Conservation (phyloP, 2,113 vertebrate species). For the Pseudorectes ferrugineus region DNA sequence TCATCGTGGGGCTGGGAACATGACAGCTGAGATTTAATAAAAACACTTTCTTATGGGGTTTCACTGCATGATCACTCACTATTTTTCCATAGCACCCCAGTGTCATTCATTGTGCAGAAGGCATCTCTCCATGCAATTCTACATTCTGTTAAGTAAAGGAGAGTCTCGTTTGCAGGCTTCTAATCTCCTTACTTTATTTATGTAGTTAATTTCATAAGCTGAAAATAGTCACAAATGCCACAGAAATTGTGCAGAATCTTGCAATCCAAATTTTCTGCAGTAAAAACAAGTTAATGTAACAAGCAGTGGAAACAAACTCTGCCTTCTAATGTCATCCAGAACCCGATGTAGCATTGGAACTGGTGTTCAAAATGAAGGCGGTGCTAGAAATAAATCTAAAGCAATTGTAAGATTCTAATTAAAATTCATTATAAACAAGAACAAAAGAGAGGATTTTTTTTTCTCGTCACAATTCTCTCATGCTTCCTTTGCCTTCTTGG, state of each 20-base stretch:
- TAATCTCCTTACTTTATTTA: neutral
- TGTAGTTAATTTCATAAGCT: neutral
- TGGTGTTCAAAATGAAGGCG: neutral
- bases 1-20: neutral
- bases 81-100: neutral
- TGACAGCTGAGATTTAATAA: neutral
- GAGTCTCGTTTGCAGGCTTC: neutral
- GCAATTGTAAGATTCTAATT: neutral
- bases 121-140: neutral
- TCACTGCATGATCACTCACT: neutral
- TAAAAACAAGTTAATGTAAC: neutral
- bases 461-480: neutral
- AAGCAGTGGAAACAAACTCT: neutral
- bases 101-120: neutral
- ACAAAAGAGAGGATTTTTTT: neutral
- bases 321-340: neutral
- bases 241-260: neutral
- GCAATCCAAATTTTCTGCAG: neutral
- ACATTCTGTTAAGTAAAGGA: neutral
- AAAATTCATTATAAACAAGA: neutral
- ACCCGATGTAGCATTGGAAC: neutral
- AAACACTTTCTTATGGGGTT: neutral
- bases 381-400: neutral
- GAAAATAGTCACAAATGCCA: neutral
- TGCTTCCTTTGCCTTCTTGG: neutral